Conservation (phyloP, 2,113 vertebrate species). For the Eulemur rufifrons region DNA sequence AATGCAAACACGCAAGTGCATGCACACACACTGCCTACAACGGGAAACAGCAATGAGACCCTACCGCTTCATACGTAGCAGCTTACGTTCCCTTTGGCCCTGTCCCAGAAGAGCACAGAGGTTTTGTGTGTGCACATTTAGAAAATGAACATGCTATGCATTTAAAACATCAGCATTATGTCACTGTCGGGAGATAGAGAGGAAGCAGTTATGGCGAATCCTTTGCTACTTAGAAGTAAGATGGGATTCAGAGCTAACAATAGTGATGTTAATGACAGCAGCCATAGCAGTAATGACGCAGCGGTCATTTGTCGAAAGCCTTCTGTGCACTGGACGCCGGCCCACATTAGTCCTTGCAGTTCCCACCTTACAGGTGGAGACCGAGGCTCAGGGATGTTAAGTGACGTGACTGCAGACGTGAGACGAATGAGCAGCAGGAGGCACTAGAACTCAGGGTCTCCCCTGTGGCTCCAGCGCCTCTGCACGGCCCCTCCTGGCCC, state of each 20-base stretch:
- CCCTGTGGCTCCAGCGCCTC: fast-evolving
- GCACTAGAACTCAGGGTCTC: not conserved
- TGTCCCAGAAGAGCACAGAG: not conserved
- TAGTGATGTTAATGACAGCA: fast-evolving
- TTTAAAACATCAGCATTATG: not conserved
- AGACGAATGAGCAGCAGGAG: not conserved
- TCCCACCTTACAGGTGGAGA: not conserved
- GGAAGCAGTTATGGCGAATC: not conserved
- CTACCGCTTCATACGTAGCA: fast-evolving
- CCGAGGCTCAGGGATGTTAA: not conserved
- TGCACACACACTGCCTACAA: no score
- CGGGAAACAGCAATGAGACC: not conserved
- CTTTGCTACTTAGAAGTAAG: not conserved
- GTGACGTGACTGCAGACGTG: fast-evolving
- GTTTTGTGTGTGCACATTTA: not conserved
- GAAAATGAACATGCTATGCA: not conserved
- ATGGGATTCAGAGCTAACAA: not conserved
- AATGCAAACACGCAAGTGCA: fast-evolving
- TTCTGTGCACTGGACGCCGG: fast-evolving
- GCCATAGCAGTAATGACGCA: fast-evolving
- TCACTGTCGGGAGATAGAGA: not conserved
- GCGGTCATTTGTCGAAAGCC: fast-evolving
- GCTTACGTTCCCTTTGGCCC: not conserved
- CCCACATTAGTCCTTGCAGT: fast-evolving
- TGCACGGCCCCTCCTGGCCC: not conserved